Base-by-base conservation (phyloP, 2,797 vertebrate species). In the Catharus ustulatus region DNA sequence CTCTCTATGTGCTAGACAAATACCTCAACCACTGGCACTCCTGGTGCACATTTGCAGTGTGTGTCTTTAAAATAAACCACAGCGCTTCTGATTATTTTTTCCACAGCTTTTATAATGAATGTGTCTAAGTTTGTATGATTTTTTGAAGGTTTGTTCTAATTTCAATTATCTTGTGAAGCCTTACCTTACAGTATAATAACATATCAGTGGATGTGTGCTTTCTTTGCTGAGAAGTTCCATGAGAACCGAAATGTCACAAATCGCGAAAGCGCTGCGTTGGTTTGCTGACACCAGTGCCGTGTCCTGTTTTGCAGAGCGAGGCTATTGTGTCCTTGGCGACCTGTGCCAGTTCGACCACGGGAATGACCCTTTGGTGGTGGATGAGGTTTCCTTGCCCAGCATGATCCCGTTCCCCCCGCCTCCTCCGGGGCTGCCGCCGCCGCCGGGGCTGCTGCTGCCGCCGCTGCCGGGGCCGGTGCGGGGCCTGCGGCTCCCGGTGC, bases 321-420 rank as follows among this genome's bases (percentile, higher is more conserved):
- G 99, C 57, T 99, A 99, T 97, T 99, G 99, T 63, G 99, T 99
- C 32, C 99, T 99, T 32, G 99, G 99, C 9, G 99, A 99, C 69
- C 99, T 99, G 62, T 99, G 99, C 97, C 99, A 98, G 23, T 99
- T 99, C 40, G 99, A 99, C 95, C 99, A 99, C 49, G 99, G 99
- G 86, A 99, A 98, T 59, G 99, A 99, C 94, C 99, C 99, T 4
- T 97, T 99, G 69, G 98, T 99, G 17, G 99, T 99, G 23, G 99
- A 99, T 62, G 99, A 99, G 83, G 99, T 99, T 84, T 99, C 98
- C 88, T 96, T 99, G 86, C 99, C 99, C 13, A 98, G 98, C 90
- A 99, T 99, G 97, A 99, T 99, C 96, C 99, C 99, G 8, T 99
- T 99, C 95, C 99, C 99, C 5, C 99, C 99, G 1, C 99, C 99